phyloP scores from a whole-genome alignment of 1,140 invertebrate genomes.

The Aradophagus sp. region DNA sequence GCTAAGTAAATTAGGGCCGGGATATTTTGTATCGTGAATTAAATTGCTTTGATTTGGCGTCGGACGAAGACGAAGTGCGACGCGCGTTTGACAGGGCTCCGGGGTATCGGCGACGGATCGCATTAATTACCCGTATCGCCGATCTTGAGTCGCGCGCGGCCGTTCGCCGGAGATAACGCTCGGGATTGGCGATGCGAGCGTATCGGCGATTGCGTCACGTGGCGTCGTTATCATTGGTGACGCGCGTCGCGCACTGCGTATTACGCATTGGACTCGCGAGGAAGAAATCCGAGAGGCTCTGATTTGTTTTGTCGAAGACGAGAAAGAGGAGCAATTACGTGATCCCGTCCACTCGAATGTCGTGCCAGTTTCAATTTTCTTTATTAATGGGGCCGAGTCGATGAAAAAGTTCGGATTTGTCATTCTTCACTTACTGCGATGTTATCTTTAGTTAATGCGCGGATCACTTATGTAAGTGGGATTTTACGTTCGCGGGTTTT shows the following conservation, averaged over 20 bases:
- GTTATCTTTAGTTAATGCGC: too few species aligned
- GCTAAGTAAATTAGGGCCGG: conserved; percentile 49
- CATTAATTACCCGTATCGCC: conserved; percentile 29
- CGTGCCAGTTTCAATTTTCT: conserved; percentile 30
- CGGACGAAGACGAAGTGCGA: conserved; percentile 34
- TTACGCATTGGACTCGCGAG: conserved; percentile 17
- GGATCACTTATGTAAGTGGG: too few species aligned
- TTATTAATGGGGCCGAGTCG: conserved; percentile 10
- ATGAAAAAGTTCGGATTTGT: too few species aligned
- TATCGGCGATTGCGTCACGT: conserved; percentile 24
- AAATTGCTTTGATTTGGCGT: conserved; percentile 39
- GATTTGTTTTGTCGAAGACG: conserved; percentile 48
- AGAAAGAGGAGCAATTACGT: conserved; percentile 36
- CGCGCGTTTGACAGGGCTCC: conserved; percentile 20
- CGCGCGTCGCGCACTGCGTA: conserved; percentile 11
- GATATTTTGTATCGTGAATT: conserved; percentile 48
- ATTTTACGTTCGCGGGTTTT: too few species aligned
- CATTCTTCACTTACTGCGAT: too few species aligned
- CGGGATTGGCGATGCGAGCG: too few species aligned
- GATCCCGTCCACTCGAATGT: conserved; percentile 23
- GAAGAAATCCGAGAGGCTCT: conserved; percentile 33
- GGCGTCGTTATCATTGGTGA: conserved; percentile 23
- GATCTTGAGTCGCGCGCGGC: too few species aligned
- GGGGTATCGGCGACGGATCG: conserved; percentile 11
- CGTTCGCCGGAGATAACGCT: too few species aligned